Percentiles rank a stretch among this genome's conserved stretches.
Evolutionary conservation across 2,888 invertebrate genomes (phyloP).

Genomic region (Drosophila setosimentum): DNA sequence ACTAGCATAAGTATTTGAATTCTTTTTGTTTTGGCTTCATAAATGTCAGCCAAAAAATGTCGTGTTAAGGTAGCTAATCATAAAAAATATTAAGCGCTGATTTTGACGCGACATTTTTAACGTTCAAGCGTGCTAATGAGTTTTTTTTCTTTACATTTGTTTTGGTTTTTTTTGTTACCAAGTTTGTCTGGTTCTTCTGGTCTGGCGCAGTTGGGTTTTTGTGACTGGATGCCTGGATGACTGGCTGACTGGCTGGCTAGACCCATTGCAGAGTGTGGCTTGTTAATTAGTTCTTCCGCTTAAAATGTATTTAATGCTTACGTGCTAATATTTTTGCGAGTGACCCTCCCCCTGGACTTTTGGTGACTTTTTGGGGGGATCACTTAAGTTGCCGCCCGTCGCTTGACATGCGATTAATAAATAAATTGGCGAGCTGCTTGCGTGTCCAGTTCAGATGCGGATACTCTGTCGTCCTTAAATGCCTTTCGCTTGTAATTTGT

Average conservation of each 20-base stretch:
- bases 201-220: conserved; percentile 11
- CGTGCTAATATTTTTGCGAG: conserved; percentile 64
- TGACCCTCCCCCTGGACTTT: conserved; percentile 28
- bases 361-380: conserved; percentile 13
- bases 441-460: conserved; percentile 48
- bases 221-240: conserved; percentile 7
- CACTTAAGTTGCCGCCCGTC: conserved; percentile 30
- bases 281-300: conserved; percentile 79
- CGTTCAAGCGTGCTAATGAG: conserved; percentile 80
- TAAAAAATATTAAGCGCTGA: conserved; percentile 78
- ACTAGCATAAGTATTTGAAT: conserved; percentile 2
- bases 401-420: conserved; percentile 81
- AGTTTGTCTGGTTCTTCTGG: conserved; percentile 45
- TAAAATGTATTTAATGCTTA: conserved; percentile 74
- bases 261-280: conserved; percentile 25
- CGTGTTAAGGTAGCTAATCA: conserved; percentile 61
- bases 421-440: conserved; percentile 69
- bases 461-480: conserved; percentile 57
- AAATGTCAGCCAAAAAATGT: conserved; percentile 62
- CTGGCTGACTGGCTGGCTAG: conserved; percentile 9
- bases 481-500: conserved; percentile 70
- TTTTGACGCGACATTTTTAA: conserved; percentile 80
- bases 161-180: conserved; percentile 22
- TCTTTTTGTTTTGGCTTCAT: conserved; percentile 56
- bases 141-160: conserved; percentile 36